These are phyloP conservation scores for Lacerta bilineata DNA, from an alignment of 2,797 vertebrate species.

Conservation along the genomic window DNA sequence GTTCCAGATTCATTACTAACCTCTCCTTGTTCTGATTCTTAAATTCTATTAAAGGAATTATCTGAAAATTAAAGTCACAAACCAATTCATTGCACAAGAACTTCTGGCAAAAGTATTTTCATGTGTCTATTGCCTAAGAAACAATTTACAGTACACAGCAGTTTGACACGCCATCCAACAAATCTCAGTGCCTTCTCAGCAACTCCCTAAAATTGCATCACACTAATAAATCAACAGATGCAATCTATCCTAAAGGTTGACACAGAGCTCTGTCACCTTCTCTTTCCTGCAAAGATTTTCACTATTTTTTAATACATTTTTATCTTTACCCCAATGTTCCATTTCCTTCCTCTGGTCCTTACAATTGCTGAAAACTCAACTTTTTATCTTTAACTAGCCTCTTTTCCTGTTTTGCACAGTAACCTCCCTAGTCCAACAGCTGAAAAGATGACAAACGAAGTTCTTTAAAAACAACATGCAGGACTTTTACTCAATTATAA, in stretches of 20 bases:
- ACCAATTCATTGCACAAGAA: not conserved
- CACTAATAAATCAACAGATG: not conserved
- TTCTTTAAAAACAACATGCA: slow-evolving; percentile 55
- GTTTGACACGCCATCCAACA: slow-evolving; percentile 17
- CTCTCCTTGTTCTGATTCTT: not conserved
- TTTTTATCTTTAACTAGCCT: slow-evolving; percentile 49
- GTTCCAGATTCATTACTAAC: not conserved
- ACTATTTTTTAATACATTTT: slow-evolving; percentile 34
- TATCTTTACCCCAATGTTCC: slow-evolving; percentile 29
- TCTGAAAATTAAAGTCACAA: not conserved
- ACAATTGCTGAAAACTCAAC: slow-evolving; percentile 14
- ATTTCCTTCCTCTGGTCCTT: slow-evolving; percentile 49
- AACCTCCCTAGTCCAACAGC: not conserved
- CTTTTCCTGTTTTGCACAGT: slow-evolving; percentile 42
- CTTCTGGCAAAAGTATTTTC: not conserved
- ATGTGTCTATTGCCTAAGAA: not conserved
- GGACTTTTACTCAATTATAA: slow-evolving; percentile 60
- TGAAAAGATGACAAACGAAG: not conserved
- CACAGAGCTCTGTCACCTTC: slow-evolving; percentile 38
- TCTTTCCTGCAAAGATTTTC: slow-evolving; percentile 24
- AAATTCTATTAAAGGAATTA: not conserved
- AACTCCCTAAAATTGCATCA: not conserved
- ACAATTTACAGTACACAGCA: not conserved
- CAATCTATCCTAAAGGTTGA: slow-evolving; percentile 30
- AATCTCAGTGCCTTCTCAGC: not conserved